Conservation (phyloP, 2,888 invertebrate species). For the Ceriagrion tenellum region DNA sequence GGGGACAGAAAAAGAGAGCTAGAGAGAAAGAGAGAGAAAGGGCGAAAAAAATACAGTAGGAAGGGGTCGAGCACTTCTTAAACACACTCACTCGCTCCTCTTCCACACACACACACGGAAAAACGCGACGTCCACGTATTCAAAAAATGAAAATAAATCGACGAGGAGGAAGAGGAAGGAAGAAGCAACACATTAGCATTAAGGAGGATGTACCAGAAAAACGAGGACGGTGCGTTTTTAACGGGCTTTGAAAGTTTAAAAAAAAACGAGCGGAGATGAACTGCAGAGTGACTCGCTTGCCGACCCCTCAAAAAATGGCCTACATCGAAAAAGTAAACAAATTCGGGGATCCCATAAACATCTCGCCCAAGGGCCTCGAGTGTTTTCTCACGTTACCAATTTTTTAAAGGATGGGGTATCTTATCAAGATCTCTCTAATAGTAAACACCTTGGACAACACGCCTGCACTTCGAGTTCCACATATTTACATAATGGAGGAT, state of each 20-base stretch:
- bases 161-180: background rate
- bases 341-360: background rate
- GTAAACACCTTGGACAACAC: too few species aligned
- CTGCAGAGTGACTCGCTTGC: background rate
- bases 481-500: too few species aligned
- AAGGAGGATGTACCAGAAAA: conserved; percentile 47
- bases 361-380: background rate
- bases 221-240: background rate
- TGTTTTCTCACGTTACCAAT: background rate
- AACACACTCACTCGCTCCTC: background rate
- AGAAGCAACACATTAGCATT: conserved; percentile 64
- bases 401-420: background rate
- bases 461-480: too few species aligned
- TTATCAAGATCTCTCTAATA: too few species aligned
- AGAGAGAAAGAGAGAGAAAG: background rate
- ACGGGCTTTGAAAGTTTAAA: background rate
- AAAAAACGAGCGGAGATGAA: background rate
- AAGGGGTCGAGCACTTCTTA: conserved; percentile 22
- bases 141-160: background rate
- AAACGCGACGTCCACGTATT: background rate
- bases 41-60: background rate
- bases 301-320: background rate
- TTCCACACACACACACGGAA: conserved; percentile 4
- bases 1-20: background rate
- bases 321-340: background rate